phyloP scores from a whole-genome alignment of 1,140 invertebrate genomes.

The Helicoverpa armigera region DNA sequence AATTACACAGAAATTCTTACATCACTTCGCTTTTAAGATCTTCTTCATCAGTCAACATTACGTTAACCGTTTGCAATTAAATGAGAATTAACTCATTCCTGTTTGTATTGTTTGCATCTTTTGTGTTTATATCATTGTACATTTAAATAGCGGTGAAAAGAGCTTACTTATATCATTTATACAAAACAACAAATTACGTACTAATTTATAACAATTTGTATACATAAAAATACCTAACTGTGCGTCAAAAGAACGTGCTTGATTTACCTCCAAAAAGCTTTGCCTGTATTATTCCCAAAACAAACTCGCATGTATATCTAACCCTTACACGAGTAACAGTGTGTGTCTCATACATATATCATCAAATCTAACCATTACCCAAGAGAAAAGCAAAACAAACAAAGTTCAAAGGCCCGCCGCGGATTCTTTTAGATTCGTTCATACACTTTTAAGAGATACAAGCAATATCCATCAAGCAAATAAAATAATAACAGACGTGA shows the following conservation, averaged over 20 bases:
- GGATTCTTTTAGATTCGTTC: slow-evolving; percentile 47
- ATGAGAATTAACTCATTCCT: slow-evolving; percentile 3
- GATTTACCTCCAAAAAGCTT: not conserved
- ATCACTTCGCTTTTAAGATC: slow-evolving; percentile 19
- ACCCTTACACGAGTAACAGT: not conserved
- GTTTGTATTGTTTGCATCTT: slow-evolving; percentile 4
- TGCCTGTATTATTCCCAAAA: not conserved
- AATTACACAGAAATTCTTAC: slow-evolving; percentile 11
- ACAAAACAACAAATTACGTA: too few relatives aligned
- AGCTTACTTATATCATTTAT: too few relatives aligned
- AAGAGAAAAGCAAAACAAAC: slow-evolving; percentile 37
- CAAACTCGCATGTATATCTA: not conserved
- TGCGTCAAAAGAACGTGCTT: too few relatives aligned
- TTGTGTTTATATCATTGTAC: not conserved
- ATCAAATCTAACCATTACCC: slow-evolving; percentile 25
- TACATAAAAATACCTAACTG: too few relatives aligned
- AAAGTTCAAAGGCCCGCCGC: slow-evolving; percentile 33
- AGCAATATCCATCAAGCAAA: slow-evolving; percentile 62
- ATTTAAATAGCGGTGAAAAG: too few relatives aligned
- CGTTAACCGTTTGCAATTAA: not conserved
- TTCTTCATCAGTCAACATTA: slow-evolving; percentile 27
- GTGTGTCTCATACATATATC: slow-evolving; percentile 1
- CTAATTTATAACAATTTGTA: too few relatives aligned
- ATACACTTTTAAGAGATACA: slow-evolving; percentile 52
- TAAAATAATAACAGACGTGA: slow-evolving; percentile 55